These are phyloP conservation scores for Haliaeetus leucogaster DNA, from an alignment of 2,113 vertebrate genomes.

Conservation along the genomic window DNA sequence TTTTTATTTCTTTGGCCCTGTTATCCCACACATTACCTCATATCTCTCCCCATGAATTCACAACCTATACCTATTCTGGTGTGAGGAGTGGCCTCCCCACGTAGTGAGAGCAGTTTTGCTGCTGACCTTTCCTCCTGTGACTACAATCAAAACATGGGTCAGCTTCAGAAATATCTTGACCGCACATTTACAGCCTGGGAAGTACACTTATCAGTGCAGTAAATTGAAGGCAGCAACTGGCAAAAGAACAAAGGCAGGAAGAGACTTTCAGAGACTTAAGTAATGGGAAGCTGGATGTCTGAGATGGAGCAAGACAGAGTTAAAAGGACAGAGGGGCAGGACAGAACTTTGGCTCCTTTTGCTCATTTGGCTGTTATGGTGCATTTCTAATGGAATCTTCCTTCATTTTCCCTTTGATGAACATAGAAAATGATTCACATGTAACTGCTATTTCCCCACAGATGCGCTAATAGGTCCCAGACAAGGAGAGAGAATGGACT, in stretches of 20 bases:
- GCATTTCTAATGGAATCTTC: not conserved
- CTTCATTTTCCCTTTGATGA: conserved; percentile 8
- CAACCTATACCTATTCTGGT: not conserved
- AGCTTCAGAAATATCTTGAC: not conserved
- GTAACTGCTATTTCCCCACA: not conserved
- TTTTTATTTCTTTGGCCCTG: not conserved
- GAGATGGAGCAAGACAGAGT: not conserved
- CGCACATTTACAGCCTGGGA: conserved; percentile 30
- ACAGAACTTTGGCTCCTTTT: not conserved
- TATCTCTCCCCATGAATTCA: not conserved
- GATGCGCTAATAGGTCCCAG: not conserved
- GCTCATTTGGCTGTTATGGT: not conserved
- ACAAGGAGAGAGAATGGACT: not conserved
- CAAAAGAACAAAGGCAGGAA: conserved; percentile 55
- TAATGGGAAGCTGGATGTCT: conserved; percentile 17
- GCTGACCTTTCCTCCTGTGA: not conserved
- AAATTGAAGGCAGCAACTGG: conserved; percentile 41
- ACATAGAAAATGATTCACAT: not conserved
- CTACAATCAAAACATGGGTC: not conserved
- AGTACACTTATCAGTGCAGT: conserved; percentile 31
- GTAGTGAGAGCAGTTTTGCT: not conserved
- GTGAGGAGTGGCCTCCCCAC: not conserved
- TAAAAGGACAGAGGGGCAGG: not conserved
- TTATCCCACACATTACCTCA: not conserved
- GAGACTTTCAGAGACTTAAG: not conserved